These are phyloP conservation scores for Axis porcinus DNA, from an alignment of 2,113 vertebrate species.

Conservation along the genomic window DNA sequence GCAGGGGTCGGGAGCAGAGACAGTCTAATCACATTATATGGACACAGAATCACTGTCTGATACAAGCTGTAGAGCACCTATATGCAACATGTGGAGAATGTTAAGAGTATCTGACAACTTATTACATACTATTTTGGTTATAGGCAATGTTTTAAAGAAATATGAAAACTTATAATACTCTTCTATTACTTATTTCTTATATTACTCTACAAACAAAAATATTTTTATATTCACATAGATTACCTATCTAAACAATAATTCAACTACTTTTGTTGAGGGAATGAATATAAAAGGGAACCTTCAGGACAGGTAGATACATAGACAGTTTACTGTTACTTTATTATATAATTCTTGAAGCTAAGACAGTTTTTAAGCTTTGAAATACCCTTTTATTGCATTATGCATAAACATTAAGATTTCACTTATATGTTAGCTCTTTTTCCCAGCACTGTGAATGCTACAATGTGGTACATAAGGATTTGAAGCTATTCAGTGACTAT, in stretches of 20 bases:
- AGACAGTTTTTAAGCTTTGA: neutral
- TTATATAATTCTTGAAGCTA: neutral
- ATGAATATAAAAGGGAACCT: neutral
- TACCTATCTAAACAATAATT: neutral
- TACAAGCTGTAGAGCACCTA: neutral
- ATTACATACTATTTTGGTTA: neutral
- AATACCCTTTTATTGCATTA: neutral
- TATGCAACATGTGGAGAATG: neutral
- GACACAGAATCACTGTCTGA: neutral
- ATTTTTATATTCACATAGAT: neutral
- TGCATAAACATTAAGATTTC: neutral
- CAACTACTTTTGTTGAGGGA: neutral
- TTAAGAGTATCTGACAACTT: neutral
- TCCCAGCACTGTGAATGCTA: neutral
- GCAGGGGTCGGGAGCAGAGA: neutral
- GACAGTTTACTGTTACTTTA: neutral
- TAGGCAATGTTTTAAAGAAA: neutral
- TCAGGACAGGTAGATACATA: neutral
- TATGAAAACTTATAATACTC: neutral
- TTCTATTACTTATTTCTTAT: neutral
- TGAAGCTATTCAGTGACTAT: neutral
- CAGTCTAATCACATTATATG: neutral
- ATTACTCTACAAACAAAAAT: neutral
- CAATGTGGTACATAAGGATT: neutral
- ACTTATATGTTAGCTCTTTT: neutral